Base-by-base conservation (phyloP, 2,888 invertebrate genomes). In the Pemphredon lugubris region DNA sequence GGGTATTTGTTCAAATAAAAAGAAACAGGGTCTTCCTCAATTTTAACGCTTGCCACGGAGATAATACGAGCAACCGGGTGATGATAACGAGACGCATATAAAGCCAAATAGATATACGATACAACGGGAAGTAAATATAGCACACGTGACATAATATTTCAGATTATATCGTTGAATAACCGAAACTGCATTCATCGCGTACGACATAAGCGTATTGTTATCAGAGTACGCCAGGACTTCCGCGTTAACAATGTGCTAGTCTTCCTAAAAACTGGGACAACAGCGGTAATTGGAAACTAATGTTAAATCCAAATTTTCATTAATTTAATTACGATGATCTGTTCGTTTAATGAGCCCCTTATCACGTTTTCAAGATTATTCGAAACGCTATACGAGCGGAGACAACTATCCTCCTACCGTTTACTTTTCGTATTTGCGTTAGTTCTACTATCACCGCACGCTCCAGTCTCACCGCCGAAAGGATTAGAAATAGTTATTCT, bases 171-270 rank as follows among this genome's bases (percentile, higher is more conserved):
- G 34, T n/a, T 9, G 9, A 34, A 34, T n/a, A n/a, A 34, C 34
- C n/a, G n/a, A 34, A 34, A 34, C n/a, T 9, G 34, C 34, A 34
- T 34, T 34, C 34, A n/a, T n/a, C 34, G 34, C n/a, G n/a, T n/a
- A 34, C 34, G n/a, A 34, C 34, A 34, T 7, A 7, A 34, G 3
- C 9, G 34, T n/a, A 7, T 1, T n/a, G 34, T 34, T 34, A 34
- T 34, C 34, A 34, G 1, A 34, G 11, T 34, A n/a, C 34, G n/a
- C 11, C 34, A 34, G 34, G n/a, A 34, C 34, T 34, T 34, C n/a
- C 34, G n/a, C n/a, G 9, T 34, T 26, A 26, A 34, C n/a, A n/a
- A 34, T 9, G 34, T 34, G 34, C 34, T 9, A 34, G 34, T 4
- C n/a, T 34, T 34, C 34, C 4, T 2, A n/a, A 34, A 34, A 34